Conservation (phyloP, 2,113 vertebrate species). For the Meleagris gallopavo region DNA sequence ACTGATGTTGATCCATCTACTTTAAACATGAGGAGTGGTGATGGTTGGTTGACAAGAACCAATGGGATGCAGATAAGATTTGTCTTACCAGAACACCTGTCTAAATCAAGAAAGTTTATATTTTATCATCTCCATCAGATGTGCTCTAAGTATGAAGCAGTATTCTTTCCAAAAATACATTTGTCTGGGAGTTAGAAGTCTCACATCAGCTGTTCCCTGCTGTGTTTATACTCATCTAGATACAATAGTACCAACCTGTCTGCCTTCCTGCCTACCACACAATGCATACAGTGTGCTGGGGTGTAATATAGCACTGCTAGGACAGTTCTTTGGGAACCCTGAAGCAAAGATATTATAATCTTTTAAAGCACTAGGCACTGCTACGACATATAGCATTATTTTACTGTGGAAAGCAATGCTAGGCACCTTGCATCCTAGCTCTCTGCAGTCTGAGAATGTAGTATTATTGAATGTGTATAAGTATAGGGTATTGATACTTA, state of each 20-base stretch:
- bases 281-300: not conserved
- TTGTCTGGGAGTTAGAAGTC: not conserved
- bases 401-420: not conserved
- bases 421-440: not conserved
- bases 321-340: not conserved
- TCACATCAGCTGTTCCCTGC: not conserved
- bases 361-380: not conserved
- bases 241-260: not conserved
- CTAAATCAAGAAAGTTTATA: not conserved
- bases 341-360: not conserved
- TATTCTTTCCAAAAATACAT: not conserved
- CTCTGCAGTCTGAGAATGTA: fast-evolving
- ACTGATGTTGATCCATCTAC: not conserved
- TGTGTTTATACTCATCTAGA: not conserved
- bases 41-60: not conserved
- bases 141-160: not conserved
- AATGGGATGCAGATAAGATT: not conserved
- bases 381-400: not conserved
- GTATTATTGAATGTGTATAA: not conserved
- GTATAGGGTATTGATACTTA: not conserved
- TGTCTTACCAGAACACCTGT: not conserved
- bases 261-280: not conserved
- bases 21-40: not conserved
- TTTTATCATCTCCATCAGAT: not conserved
- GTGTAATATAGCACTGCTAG: not conserved